These are phyloP conservation scores for Orthosia cruda DNA, from an alignment of 2,888 invertebrate genomes.

Conservation along the genomic window DNA sequence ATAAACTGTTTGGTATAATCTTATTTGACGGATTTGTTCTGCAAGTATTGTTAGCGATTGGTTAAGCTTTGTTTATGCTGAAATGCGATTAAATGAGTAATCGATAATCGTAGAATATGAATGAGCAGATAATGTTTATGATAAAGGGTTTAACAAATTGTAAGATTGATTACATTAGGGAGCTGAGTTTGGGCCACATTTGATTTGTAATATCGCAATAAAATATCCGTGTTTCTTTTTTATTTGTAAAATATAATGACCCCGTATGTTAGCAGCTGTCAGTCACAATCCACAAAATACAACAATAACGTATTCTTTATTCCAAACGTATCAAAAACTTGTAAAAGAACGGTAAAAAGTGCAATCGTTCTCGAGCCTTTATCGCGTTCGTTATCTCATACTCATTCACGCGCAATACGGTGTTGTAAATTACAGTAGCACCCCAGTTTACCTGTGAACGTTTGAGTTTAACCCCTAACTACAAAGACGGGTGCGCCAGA, in stretches of 20 bases:
- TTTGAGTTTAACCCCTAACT: constrained; percentile 61
- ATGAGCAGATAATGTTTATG: neutral
- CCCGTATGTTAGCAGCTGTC: constrained; percentile 39
- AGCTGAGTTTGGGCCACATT: constrained; percentile 5
- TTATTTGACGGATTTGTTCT: constrained; percentile 54
- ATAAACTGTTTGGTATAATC: constrained; percentile 52
- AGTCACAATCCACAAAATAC: constrained; percentile 3
- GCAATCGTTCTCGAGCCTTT: constrained; percentile 26
- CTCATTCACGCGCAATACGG: constrained; percentile 43
- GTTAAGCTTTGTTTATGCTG: constrained; percentile 29
- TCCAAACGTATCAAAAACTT: constrained; percentile 26
- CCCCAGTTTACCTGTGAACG: constrained; percentile 67
- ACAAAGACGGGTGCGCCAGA: constrained; percentile 61
- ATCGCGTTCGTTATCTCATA: constrained; percentile 38
- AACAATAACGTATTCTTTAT: constrained; percentile 42
- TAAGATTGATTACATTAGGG: neutral
- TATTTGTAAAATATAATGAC: neutral
- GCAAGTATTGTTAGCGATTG: constrained; percentile 47
- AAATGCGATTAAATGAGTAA: constrained; percentile 35
- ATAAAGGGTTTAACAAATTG: neutral
- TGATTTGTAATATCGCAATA: neutral
- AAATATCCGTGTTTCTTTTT: neutral
- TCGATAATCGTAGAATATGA: constrained; percentile 14
- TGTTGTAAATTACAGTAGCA: constrained; percentile 56
- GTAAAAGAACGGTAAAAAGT: constrained; percentile 41